Evolutionary conservation across 2,113 vertebrate genomes (phyloP).

Genomic region (Hypocryptadius cinnamomeus): DNA sequence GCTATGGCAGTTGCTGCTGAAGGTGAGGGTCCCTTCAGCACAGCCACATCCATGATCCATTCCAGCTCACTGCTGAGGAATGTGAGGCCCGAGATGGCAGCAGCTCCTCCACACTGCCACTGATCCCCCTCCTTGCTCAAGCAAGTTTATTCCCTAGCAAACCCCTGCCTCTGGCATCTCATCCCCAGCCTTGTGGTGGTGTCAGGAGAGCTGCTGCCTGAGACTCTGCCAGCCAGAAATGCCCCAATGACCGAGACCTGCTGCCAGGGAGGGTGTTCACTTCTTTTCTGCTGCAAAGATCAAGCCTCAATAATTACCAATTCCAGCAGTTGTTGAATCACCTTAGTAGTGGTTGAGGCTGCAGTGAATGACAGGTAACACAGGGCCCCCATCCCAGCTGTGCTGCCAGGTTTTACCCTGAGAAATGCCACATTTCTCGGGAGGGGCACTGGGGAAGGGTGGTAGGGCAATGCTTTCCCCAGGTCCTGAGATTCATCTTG

Average conservation of each 20-base stretch:
- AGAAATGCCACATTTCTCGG: background rate
- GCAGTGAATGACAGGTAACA: background rate
- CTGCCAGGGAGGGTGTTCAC: background rate
- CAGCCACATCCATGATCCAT: fast-evolving
- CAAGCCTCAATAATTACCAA: background rate
- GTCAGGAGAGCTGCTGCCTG: background rate
- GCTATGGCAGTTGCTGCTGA: background rate
- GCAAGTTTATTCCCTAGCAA: background rate
- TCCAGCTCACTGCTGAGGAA: background rate
- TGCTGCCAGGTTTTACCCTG: background rate
- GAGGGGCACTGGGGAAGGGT: fast-evolving
- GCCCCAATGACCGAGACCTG: background rate
- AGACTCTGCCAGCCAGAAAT: background rate
- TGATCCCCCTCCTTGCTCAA: background rate
- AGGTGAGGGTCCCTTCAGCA: background rate
- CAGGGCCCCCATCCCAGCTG: background rate
- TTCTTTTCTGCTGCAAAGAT: background rate
- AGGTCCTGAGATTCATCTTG: background rate
- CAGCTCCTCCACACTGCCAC: background rate
- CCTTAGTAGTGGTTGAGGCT: background rate
- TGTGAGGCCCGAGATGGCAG: background rate
- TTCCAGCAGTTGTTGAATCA: background rate
- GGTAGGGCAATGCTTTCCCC: background rate
- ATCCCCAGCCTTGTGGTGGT: background rate
- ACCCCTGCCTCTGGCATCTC: background rate